A percentile compares a stretch with the other conserved stretches of the same genome.
Evolutionary conservation across 2,888 invertebrate species (phyloP).

Genomic region (Oxyscelio sp.): DNA sequence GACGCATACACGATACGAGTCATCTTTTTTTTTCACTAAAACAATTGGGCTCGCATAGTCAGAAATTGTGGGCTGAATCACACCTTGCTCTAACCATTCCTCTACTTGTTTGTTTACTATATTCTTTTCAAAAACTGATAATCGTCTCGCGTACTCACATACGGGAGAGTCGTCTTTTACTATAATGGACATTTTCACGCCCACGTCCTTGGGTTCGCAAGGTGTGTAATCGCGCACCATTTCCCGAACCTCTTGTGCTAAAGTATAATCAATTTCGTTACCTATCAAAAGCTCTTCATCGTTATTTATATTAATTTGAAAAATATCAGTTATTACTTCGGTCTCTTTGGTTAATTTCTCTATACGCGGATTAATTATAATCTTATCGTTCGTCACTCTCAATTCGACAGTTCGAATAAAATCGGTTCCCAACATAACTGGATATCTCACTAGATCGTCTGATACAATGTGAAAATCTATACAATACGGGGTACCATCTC

Average conservation of each 20-base stretch:
- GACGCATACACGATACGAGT: too few species aligned
- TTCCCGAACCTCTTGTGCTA: slow-evolving; percentile 32
- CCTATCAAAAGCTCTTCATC: too few species aligned
- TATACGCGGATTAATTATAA: slow-evolving; percentile 6
- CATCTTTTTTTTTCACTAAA: too few species aligned
- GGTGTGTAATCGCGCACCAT: slow-evolving; percentile 45
- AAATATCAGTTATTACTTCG: slow-evolving; percentile 29
- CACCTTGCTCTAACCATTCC: slow-evolving; percentile 63
- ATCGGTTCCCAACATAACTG: slow-evolving; percentile 13
- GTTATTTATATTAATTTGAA: too few species aligned
- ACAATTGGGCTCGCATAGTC: too few species aligned
- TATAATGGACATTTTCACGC: slow-evolving; percentile 57
- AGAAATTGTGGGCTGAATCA: slow-evolving; percentile 63
- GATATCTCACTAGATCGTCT: slow-evolving; percentile 18
- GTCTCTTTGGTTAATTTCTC: too few species aligned
- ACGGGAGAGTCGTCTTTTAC: slow-evolving; percentile 68
- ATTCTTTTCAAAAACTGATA: slow-evolving; percentile 51
- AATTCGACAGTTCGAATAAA: slow-evolving; percentile 11
- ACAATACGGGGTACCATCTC: too few species aligned
- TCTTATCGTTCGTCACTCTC: background rate
- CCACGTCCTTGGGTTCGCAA: slow-evolving; percentile 17
- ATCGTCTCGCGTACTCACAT: slow-evolving; percentile 42
- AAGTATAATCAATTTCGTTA: background rate
- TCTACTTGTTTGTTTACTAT: slow-evolving; percentile 65
- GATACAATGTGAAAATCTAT: slow-evolving; percentile 34